Base-by-base conservation (phyloP, 2,113 vertebrate genomes). In the Ariopsis seemanni region DNA sequence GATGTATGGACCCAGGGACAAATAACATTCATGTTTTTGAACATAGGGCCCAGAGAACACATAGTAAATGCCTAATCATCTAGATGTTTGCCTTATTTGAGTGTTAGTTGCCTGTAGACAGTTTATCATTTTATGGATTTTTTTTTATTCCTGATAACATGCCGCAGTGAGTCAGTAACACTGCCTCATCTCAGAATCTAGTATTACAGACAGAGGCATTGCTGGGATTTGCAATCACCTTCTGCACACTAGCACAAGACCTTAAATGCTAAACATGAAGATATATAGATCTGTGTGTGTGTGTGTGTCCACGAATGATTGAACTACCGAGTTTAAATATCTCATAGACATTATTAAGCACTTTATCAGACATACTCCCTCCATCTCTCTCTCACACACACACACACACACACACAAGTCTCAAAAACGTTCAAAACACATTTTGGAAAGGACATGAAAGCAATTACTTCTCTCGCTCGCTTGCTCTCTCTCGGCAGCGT, bases 381-480 rank as follows among this genome's bases (percentile, higher is more conserved):
- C 50, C 0, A 55, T 27, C 69, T 11, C 58, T 7, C 58, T 20
- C 53, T 17, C 27, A 71, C 27, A 71, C 27, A 71, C 65, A 67
- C 65, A 42, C 34, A 72, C 34, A 78, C 50, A 78, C 25, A 77
- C 34, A 48, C 18, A 74, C 74, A 78, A 3, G 5, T 1, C 5
- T n/a, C 10, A n/a, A 55, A 79, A 60, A 81, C 18, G 10, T 82
- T 82, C 30, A 62, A 82, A 82, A 82, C 57, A 82, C 57, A 82
- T 25, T 82, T 82, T 62, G 79, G 30, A 82, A 82, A 82, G 79
- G 79, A 82, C 79, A 62, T 82, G 79, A 82, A 82, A 82, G 79
- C 79, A 82, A 88, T 80, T 85, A 92, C 88, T 92, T 92, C 52
- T 86, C 60, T 82, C n/a, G 52, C 87, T 63, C 85, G 88, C 53